Conservation (phyloP, 2,113 vertebrate genomes). For the Crotalus horridus region DNA sequence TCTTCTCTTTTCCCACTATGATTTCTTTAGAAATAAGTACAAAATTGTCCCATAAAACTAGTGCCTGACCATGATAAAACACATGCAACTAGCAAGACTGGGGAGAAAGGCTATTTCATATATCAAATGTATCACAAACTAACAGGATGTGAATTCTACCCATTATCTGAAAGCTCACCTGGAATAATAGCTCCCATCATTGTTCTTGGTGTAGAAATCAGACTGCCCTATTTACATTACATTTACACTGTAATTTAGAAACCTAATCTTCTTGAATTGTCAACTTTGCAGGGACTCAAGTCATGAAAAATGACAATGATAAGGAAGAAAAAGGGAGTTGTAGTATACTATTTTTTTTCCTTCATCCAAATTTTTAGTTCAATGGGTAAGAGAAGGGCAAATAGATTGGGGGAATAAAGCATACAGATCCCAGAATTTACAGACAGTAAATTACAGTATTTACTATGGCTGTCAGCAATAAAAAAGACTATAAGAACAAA, state of each 20-base stretch:
- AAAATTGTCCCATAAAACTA: not conserved
- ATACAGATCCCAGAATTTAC: not conserved
- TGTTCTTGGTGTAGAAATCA: not conserved
- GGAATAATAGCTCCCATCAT: not conserved
- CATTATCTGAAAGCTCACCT: not conserved
- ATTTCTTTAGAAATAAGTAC: not conserved
- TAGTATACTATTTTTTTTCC: not conserved
- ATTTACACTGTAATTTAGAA: not conserved
- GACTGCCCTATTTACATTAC: not conserved
- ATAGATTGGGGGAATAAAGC: not conserved
- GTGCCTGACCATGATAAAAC: constrained; percentile 2
- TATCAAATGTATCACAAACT: not conserved
- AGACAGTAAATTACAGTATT: not conserved
- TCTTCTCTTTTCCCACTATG: not conserved
- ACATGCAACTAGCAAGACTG: not conserved
- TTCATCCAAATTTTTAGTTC: not conserved
- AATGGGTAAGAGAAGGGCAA: not conserved
- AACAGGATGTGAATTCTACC: not conserved
- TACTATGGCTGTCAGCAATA: not conserved
- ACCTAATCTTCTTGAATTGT: not conserved
- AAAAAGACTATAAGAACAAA: not conserved
- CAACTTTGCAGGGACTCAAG: not conserved
- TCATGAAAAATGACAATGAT: not conserved
- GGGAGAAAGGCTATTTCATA: not conserved
- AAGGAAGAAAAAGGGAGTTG: not conserved